Percentiles rank a stretch among this genome's conserved stretches.
These are phyloP conservation scores for Perdita meconis DNA, from an alignment of 2,888 invertebrate genomes.

Conservation along the genomic window DNA sequence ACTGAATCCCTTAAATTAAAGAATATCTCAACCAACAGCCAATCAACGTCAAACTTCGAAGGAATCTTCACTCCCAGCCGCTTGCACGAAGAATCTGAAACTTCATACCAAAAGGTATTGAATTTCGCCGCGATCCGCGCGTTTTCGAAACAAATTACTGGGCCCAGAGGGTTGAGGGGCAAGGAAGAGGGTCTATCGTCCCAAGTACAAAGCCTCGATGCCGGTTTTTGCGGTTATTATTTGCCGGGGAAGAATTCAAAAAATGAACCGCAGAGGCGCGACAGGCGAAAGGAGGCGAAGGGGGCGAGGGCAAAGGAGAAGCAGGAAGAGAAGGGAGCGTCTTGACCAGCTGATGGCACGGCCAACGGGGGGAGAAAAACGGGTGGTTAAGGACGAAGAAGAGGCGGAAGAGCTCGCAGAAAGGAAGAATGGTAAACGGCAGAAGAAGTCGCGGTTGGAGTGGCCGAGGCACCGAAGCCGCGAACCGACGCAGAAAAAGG, in stretches of 20 bases:
- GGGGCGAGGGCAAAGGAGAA: neutral
- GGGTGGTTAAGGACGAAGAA: slow-evolving; percentile 51
- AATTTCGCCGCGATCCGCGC: slow-evolving; percentile 15
- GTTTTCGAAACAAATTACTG: slow-evolving; percentile 52
- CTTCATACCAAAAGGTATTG: neutral
- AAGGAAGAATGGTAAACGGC: slow-evolving; percentile 60
- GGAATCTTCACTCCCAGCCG: too few relatives aligned
- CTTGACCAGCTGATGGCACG: slow-evolving; percentile 34
- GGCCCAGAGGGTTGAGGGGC: too few relatives aligned
- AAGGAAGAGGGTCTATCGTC: slow-evolving; percentile 20
- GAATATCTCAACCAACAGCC: too few relatives aligned
- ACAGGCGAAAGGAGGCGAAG: neutral
- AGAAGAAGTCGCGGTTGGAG: slow-evolving; percentile 54
- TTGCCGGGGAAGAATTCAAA: slow-evolving; percentile 57
- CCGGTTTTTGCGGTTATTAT: slow-evolving; percentile 58
- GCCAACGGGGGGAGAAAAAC: slow-evolving; percentile 37
- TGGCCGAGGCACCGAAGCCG: slow-evolving; percentile 16
- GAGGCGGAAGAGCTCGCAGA: slow-evolving; percentile 58
- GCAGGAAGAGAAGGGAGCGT: slow-evolving; percentile 29
- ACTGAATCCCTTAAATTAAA: too few relatives aligned
- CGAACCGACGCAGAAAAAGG: slow-evolving; percentile 37
- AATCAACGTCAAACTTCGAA: too few relatives aligned
- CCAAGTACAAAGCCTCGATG: slow-evolving; percentile 44
- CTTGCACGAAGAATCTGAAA: too few relatives aligned
- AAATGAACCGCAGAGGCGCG: slow-evolving; percentile 58